These are phyloP conservation scores for Boleophthalmus pectinirostris DNA, from an alignment of 2,113 vertebrate genomes.

Conservation along the genomic window DNA sequence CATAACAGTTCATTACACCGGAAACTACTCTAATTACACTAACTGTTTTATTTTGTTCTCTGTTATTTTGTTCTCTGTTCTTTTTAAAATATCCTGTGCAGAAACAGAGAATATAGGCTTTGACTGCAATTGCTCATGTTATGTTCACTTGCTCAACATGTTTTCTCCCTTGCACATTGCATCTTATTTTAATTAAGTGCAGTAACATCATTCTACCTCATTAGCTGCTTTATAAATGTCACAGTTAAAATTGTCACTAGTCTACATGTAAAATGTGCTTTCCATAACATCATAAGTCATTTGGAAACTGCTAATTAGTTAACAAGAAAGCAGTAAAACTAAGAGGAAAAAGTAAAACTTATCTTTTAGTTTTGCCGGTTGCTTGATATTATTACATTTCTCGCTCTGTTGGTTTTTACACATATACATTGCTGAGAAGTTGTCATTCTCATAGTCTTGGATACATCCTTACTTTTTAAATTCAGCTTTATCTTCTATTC, in stretches of 20 bases:
- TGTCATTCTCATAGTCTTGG: not conserved
- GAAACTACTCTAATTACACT: not conserved
- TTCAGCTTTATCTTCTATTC: no score
- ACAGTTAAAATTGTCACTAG: not conserved
- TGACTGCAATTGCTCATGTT: not conserved
- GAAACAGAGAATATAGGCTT: not conserved
- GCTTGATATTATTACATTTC: not conserved
- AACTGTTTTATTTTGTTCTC: not conserved
- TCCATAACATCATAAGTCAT: not conserved
- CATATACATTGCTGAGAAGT: not conserved
- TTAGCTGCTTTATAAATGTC: not conserved
- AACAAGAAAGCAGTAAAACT: not conserved
- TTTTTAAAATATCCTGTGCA: not conserved
- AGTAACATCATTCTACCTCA: not conserved
- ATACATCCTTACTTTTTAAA: no score
- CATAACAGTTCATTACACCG: not conserved
- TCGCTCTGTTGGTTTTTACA: not conserved
- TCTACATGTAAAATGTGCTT: not conserved
- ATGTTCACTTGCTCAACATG: not conserved
- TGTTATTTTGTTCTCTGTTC: not conserved
- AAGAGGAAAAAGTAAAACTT: not conserved
- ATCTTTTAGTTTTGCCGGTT: not conserved
- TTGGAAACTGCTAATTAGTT: not conserved
- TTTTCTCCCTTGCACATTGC: not conserved
- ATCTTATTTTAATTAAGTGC: not conserved